Evolutionary conservation across 2,888 invertebrate genomes (phyloP).

Genomic region (Spodoptera littoralis): DNA sequence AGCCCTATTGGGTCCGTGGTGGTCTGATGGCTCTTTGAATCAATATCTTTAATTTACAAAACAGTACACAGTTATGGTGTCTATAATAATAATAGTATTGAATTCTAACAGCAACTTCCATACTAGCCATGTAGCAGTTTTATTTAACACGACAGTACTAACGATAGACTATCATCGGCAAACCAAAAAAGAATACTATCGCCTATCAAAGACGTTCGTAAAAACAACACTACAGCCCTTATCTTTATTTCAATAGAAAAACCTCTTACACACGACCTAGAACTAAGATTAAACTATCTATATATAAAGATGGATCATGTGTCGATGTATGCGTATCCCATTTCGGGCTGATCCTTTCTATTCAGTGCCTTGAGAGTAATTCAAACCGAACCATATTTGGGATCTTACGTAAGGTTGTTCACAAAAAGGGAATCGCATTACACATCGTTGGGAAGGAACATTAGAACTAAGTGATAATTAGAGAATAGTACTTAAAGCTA

Average conservation of each 20-base stretch:
- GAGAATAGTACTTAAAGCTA: too few species aligned
- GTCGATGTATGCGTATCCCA: constrained; percentile 15
- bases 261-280: background rate
- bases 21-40: too few species aligned
- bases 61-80: too few species aligned
- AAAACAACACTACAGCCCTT: background rate
- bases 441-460: background rate
- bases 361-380: constrained; percentile 33
- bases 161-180: too few species aligned
- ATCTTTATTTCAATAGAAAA: background rate
- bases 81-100: too few species aligned
- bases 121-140: too few species aligned
- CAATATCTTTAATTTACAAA: too few species aligned
- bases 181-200: too few species aligned
- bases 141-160: too few species aligned
- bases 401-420: constrained; percentile 27
- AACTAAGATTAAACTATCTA: constrained; percentile 7
- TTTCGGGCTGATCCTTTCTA: constrained; percentile 31
- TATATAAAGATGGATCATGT: constrained; percentile 22
- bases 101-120: too few species aligned
- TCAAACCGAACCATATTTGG: constrained; percentile 20
- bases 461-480: constrained; percentile 4
- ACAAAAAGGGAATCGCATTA: constrained; percentile 12
- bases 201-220: too few species aligned
- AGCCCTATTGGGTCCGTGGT: too few species aligned